A percentile compares a stretch with the other conserved stretches of the same genome.
These are phyloP conservation scores for Euzophera pinguis DNA, from an alignment of 2,888 invertebrate species.

Conservation along the genomic window DNA sequence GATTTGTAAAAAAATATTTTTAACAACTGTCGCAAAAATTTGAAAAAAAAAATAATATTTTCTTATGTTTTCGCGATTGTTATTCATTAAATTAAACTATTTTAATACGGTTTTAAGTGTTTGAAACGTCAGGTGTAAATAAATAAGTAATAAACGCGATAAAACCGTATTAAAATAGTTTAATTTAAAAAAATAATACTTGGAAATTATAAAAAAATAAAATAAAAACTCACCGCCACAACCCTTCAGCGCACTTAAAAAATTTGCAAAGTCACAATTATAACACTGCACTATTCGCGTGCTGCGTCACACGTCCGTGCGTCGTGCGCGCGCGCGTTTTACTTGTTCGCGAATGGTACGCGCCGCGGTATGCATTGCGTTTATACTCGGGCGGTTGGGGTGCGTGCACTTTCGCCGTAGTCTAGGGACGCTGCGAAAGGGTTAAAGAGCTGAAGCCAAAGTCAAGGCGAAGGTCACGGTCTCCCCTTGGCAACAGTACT, in stretches of 20 bases:
- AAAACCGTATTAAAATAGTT: no score
- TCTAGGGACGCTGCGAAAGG: slow-evolving; percentile 25
- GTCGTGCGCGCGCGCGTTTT: slow-evolving; percentile 39
- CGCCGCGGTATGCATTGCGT: slow-evolving; percentile 42
- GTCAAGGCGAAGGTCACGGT: slow-evolving; percentile 16
- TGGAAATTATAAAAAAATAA: no score
- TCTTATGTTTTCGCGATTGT: no score
- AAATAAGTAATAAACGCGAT: no score
- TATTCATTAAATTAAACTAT: no score
- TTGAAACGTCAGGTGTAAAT: no score
- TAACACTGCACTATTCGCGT: slow-evolving; percentile 15
- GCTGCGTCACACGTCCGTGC: slow-evolving; percentile 17
- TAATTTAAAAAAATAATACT: not conserved
- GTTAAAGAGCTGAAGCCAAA: slow-evolving; percentile 27
- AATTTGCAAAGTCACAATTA: slow-evolving; percentile 20
- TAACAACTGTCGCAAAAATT: no score
- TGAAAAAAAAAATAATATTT: no score
- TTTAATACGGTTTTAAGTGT: no score
- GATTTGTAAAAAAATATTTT: no score
- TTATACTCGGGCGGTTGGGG: slow-evolving; percentile 55
- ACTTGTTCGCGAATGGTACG: slow-evolving; percentile 59
- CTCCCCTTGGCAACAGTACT: not conserved
- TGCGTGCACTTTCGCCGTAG: slow-evolving; percentile 66
- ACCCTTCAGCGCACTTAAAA: slow-evolving; percentile 17
- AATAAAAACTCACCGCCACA: slow-evolving; percentile 18